Base-by-base conservation (phyloP, 30 jellyfish, hydroid and myxozoan species). In the Hydractinia echinata region DNA sequence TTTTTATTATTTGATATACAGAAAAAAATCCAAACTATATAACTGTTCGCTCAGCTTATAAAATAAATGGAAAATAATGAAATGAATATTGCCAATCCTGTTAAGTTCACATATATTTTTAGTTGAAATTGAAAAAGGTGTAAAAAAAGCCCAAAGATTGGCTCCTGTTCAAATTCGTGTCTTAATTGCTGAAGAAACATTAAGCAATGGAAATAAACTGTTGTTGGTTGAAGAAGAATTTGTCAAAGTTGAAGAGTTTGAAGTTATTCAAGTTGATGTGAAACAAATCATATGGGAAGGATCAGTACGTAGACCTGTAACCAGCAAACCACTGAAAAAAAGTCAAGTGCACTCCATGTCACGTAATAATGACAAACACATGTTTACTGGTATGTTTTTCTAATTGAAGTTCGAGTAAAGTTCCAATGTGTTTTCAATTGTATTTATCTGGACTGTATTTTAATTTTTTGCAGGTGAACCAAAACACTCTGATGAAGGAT, bases 141-240 rank as follows among this genome's bases (percentile, higher is more conserved):
- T 74, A 3, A 48, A 44, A 44, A 74, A 48, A 49, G 83, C 4
- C 5, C 83, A 78, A 21, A 55, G 61, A 74, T 74, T 74, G 83
- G 61, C 58, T 8, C 83, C 58, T 74, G 83, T 74, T 58, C 83
- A 49, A 13, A 48, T 74, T 5, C 83, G 83, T 74, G 83, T 74
- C 54, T 48, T 74, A 44, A 67, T 74, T 48, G 10, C 66, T 49
- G 83, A 74, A 55, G 6, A 58, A 55, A 18, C 13, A 54, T 19
- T 11, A 48, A n/a, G 0, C 14, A 58, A 74, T 74, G 83, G 83
- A 30, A 74, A 10, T 15, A 74, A 49, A 50, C 5, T 5, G 10
- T 74, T 74, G 20, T 52, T 74, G 51, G 83, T 74, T 10, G 83
- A 74, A 49, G 83, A 74, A 50, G 83, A 74, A 1, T 74, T 74